phyloP scores from a whole-genome alignment of 23 tunicate genomes.

The Ciona savignyi region DNA sequence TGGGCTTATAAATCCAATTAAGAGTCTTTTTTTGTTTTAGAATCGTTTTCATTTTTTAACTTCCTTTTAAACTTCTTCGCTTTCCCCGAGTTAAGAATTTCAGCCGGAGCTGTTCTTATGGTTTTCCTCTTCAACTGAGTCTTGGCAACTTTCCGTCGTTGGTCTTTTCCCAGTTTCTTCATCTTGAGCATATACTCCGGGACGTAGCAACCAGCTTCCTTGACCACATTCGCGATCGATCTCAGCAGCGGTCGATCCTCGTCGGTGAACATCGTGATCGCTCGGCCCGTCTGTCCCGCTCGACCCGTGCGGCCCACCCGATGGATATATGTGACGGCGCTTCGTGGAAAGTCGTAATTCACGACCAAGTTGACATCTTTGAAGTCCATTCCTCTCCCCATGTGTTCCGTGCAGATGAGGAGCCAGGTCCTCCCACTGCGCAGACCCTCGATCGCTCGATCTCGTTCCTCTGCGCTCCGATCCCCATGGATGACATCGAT shows the following conservation, averaged over 20 bases:
- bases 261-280: constrained; percentile 86
- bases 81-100: constrained; percentile 3
- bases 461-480: constrained; percentile 66
- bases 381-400: constrained; percentile 94
- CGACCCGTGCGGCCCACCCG: constrained; percentile 96
- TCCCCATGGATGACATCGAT: constrained; percentile 97
- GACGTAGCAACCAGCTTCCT: constrained; percentile 74
- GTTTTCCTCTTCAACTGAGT: constrained; percentile 32
- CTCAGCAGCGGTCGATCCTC: constrained; percentile 66
- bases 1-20: too few relatives aligned
- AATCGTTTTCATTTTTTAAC: neutral
- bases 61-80: neutral
- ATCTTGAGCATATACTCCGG: constrained; percentile 77
- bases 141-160: constrained; percentile 26
- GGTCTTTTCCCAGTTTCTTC: constrained; percentile 38
- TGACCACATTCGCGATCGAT: constrained; percentile 78
- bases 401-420: constrained; percentile 72
- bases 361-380: constrained; percentile 75
- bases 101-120: constrained; percentile 61
- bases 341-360: constrained; percentile 87
- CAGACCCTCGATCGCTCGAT: constrained; percentile 59
- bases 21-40: too few relatives aligned
- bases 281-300: constrained; percentile 77
- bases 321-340: constrained; percentile 84
- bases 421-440: constrained; percentile 64